These are phyloP conservation scores for Drosophila melanosoma DNA, from an alignment of 2,888 invertebrate genomes.

Conservation along the genomic window DNA sequence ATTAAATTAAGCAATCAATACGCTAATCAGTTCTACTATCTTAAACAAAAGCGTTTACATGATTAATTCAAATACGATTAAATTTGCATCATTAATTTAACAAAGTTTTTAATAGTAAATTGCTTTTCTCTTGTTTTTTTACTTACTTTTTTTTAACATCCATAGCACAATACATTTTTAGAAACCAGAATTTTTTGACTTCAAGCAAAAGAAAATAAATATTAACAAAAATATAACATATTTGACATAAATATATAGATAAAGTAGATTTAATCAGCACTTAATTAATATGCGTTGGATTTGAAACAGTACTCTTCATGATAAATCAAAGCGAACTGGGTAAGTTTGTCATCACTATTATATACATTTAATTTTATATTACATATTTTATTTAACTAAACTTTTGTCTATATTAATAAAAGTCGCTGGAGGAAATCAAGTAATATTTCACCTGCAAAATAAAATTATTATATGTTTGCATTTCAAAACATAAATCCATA, in stretches of 20 bases:
- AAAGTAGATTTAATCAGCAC: background rate
- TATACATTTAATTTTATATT: background rate
- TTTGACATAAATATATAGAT: background rate
- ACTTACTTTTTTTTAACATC: background rate
- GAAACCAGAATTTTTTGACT: background rate
- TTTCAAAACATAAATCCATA: background rate
- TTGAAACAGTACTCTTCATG: constrained; percentile 4
- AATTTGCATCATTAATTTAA: background rate
- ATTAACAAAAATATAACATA: background rate
- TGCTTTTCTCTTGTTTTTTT: background rate
- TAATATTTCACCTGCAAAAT: no score
- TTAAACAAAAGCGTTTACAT: background rate
- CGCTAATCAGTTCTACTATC: constrained; percentile 9
- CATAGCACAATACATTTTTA: background rate
- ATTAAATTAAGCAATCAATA: background rate
- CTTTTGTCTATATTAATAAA: no score
- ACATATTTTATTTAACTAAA: no score
- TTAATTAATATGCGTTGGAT: background rate
- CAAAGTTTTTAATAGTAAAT: background rate
- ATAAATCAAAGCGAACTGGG: constrained; percentile 77
- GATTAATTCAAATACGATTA: constrained; percentile 1
- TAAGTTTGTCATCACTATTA: constrained; percentile 5
- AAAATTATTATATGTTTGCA: background rate
- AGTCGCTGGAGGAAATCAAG: no score
- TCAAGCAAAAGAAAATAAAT: background rate